Percentiles rank a stretch among this genome's conserved stretches.
These are phyloP conservation scores for Paedocypris micromegethes DNA, from an alignment of 2,797 vertebrate genomes.

Conservation along the genomic window DNA sequence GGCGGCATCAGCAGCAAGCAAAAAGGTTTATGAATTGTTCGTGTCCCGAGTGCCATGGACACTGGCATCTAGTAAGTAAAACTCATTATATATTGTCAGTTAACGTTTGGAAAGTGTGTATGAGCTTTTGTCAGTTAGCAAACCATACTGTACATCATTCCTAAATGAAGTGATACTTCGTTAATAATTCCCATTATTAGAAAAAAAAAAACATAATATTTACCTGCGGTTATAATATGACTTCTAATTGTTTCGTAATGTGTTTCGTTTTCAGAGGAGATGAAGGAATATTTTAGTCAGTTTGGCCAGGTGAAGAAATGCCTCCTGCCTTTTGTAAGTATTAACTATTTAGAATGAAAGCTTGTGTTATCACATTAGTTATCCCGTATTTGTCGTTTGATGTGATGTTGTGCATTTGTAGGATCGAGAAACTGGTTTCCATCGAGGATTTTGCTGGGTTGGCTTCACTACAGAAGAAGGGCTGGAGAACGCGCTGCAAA, in stretches of 20 bases:
- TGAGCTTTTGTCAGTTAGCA: no score
- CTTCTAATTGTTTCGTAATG: background rate
- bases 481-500: slow-evolving; percentile 75
- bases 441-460: slow-evolving; percentile 80
- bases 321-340: slow-evolving; percentile 83
- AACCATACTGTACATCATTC: no score
- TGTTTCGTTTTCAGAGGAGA: slow-evolving; percentile 68
- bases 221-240: no score
- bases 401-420: slow-evolving; percentile 48
- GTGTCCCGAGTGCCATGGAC: slow-evolving; percentile 73
- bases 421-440: slow-evolving; percentile 86
- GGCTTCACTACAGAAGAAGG: slow-evolving; percentile 69
- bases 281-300: slow-evolving; percentile 82
- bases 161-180: no score
- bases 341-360: background rate
- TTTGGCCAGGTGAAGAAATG: slow-evolving; percentile 81
- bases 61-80: slow-evolving; percentile 56
- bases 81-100: no score
- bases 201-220: no score
- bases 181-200: no score
- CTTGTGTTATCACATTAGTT: background rate
- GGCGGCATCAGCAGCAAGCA: slow-evolving; percentile 51
- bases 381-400: background rate
- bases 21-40: slow-evolving; percentile 59
- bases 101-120: no score